Evolutionary conservation across 2,797 vertebrate species (phyloP).

Genomic region (Anas bernieri): DNA sequence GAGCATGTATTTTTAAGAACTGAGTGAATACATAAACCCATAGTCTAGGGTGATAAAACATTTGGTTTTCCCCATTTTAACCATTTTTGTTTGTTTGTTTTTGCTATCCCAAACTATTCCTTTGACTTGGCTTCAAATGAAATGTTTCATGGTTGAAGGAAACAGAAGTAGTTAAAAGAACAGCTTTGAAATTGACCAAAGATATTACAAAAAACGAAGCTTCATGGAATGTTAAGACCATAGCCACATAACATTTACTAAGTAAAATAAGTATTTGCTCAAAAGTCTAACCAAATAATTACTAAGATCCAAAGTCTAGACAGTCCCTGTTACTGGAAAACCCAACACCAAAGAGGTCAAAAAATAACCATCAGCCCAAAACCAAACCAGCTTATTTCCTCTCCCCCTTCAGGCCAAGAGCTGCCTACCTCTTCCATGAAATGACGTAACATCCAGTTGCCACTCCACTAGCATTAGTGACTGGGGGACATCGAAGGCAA

Average conservation of each 20-base stretch:
- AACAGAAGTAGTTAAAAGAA: not conserved
- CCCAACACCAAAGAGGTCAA: not conserved
- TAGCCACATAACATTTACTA: not conserved
- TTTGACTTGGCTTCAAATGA: not conserved
- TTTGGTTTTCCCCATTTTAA: not conserved
- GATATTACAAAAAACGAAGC: not conserved
- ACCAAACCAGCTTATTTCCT: not conserved
- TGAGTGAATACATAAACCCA: not conserved
- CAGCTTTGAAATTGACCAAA: not conserved
- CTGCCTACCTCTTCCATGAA: slow-evolving; percentile 88
- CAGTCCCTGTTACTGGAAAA: not conserved
- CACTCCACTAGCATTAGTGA: slow-evolving; percentile 81
- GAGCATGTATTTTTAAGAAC: not conserved
- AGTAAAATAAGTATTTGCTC: not conserved
- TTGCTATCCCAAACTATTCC: not conserved
- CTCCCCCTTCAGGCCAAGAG: not conserved
- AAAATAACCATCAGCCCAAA: not conserved
- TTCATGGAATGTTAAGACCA: not conserved
- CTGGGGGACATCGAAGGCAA: slow-evolving; percentile 88
- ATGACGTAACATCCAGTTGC: slow-evolving; percentile 91
- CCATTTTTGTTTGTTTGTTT: not conserved
- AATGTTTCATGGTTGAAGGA: not conserved
- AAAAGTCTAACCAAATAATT: not conserved
- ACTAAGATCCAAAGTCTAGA: not conserved
- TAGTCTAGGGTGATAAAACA: not conserved